These are phyloP conservation scores for Camponotus vicinus DNA, from an alignment of 1,140 invertebrate species.

Conservation along the genomic window DNA sequence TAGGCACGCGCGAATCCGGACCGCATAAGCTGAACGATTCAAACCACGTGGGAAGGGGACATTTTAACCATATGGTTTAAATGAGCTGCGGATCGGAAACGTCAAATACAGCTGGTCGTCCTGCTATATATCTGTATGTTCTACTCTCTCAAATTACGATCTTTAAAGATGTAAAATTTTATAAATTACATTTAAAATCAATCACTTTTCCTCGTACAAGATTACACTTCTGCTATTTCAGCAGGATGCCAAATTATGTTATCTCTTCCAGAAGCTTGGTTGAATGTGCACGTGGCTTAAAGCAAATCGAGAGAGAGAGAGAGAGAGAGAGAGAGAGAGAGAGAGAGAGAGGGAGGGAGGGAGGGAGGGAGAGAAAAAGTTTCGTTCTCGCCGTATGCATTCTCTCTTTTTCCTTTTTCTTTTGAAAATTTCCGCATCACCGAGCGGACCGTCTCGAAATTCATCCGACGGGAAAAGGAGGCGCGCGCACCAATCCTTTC, in stretches of 20 bases:
- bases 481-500: constrained; percentile 54
- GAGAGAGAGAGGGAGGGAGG: too few relatives aligned
- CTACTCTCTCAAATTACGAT: neutral
- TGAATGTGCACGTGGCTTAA: constrained; percentile 18
- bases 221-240: constrained; percentile 9
- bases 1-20: neutral
- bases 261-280: neutral
- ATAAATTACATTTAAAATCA: constrained; percentile 32
- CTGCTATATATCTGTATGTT: neutral
- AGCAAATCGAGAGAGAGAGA: constrained; percentile 13
- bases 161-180: neutral
- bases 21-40: neutral
- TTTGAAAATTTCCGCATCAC: constrained; percentile 53
- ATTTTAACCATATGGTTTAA: neutral
- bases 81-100: neutral
- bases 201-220: constrained; percentile 6
- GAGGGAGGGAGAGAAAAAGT: too few relatives aligned
- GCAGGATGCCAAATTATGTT: constrained; percentile 19
- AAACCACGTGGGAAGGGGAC: neutral
- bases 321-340: too few relatives aligned
- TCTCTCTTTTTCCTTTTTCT: neutral
- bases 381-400: constrained; percentile 12
- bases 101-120: neutral
- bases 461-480: constrained; percentile 60
- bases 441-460: constrained; percentile 56